phyloP scores from a whole-genome alignment of 2,888 invertebrate genomes.

The Oxyteleia sp. region DNA sequence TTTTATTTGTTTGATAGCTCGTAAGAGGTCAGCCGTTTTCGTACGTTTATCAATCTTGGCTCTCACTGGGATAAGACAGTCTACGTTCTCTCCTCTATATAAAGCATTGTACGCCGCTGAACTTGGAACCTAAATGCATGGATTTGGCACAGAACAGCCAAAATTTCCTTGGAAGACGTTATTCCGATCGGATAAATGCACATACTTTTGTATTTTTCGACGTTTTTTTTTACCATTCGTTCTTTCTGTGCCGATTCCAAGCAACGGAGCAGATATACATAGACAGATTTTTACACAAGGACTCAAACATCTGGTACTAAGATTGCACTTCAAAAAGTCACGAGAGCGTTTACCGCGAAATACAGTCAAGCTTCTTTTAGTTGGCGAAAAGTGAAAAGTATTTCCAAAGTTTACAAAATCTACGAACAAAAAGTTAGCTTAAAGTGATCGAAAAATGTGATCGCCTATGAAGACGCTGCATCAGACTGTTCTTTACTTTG shows the following conservation, averaged over 20 bases:
- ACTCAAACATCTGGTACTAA: slow-evolving; percentile 45
- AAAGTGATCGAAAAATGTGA: slow-evolving; percentile 53
- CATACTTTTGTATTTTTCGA: slow-evolving; percentile 1
- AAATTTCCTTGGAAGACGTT: slow-evolving; percentile 69
- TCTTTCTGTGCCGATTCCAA: slow-evolving; percentile 70
- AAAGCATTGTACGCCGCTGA: slow-evolving; percentile 76
- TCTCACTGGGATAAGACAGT: slow-evolving; percentile 85
- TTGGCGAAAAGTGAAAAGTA: slow-evolving; percentile 53
- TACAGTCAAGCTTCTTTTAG: slow-evolving; percentile 32
- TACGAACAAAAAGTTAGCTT: slow-evolving; percentile 45
- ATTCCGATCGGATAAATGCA: slow-evolving; percentile 49
- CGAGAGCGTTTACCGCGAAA: slow-evolving; percentile 51
- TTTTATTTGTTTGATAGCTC: slow-evolving; percentile 63
- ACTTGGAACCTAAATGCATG: slow-evolving; percentile 70
- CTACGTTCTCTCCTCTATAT: slow-evolving; percentile 85
- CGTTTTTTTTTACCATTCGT: neutral
- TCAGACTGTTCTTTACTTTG: slow-evolving; percentile 56
- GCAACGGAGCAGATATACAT: slow-evolving; percentile 67
- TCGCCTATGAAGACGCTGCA: slow-evolving; percentile 58
- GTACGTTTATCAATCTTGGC: slow-evolving; percentile 83
- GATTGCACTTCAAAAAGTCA: slow-evolving; percentile 52
- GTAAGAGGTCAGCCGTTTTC: slow-evolving; percentile 71
- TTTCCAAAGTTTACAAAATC: slow-evolving; percentile 61
- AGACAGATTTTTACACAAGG: slow-evolving; percentile 70
- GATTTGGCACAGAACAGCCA: slow-evolving; percentile 57